Base-by-base conservation (phyloP, 2,888 invertebrate species). In the Portevinia maculata region DNA sequence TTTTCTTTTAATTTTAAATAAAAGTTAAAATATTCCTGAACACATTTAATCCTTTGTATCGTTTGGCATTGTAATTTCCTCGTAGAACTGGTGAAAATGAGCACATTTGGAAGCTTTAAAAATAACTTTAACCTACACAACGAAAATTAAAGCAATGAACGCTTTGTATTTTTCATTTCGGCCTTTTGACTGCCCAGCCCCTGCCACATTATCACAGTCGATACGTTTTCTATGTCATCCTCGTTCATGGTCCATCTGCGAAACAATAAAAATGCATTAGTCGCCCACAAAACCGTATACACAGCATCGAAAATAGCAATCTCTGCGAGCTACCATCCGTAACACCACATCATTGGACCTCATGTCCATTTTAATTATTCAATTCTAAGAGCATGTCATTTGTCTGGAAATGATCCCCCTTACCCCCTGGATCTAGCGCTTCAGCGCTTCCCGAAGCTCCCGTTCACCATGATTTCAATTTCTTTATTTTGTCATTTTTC, bases 341-440 rank as follows among this genome's bases (percentile, higher is more conserved):
- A 55, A 41, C 69, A 75, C 75, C 79, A 53, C 75, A 79, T 75
- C 69, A 79, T 75, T 57, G 57, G 74, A 79, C 74, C 79, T 79
- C 75, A 70, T 79, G 79, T 79, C 69, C 75, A 76, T 78, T 83
- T 83, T 83, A 83, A 83, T 83, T 83, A 83, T 83, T 83, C 83
- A 83, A 70, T 71, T 71, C 65, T 53, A 75, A 71, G 75, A 75
- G 71, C 76, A 73, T 81, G 75, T 65, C 65, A 76, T 79, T 74
- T 62, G 69, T 81, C 69, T 52, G 52, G 71, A 76, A 73, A 50
- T 78, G 34, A 52, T 28, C 34, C 57, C 64, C 28, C 3, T 24
- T 24, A 57, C 52, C 37, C 13, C 2, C 11, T 3, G 11, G 11
- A 7, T 39, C 32, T 19, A 46, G 4, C 37, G 13, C 3, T 9